phyloP scores from a whole-genome alignment of 1,140 invertebrate genomes.

The Ladona fulva region DNA sequence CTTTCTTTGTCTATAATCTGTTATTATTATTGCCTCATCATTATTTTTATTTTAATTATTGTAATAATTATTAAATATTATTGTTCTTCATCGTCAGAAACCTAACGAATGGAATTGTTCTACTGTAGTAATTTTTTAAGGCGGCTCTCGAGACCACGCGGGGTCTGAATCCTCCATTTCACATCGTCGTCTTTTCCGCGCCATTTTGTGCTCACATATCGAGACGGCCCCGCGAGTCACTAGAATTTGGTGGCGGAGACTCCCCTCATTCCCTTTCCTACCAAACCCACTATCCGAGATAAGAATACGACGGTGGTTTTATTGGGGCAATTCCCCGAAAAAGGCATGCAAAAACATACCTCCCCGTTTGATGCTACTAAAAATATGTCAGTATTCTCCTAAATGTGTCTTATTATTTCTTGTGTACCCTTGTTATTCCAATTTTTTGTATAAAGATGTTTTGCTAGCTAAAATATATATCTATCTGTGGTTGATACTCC shows the following conservation, averaged over 20 bases:
- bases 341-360: not conserved
- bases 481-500: not conserved
- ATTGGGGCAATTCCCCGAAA: not conserved
- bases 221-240: not conserved
- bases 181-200: not conserved
- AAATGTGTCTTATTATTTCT: constrained; percentile 1
- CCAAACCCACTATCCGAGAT: not conserved
- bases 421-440: constrained; percentile 5
- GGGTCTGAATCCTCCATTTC: not conserved
- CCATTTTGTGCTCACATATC: too few relatives aligned
- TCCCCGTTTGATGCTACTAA: constrained; percentile 1
- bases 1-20: not conserved
- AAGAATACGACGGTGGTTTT: too few relatives aligned
- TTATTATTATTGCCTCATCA: not conserved
- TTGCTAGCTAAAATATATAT: constrained; percentile 10
- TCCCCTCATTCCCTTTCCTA: not conserved
- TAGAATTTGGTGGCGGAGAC: not conserved
- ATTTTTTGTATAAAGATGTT: constrained; percentile 9
- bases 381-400: constrained; percentile 10
- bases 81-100: not conserved
- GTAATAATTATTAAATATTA: not conserved
- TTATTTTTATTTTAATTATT: not conserved
- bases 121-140: not conserved
- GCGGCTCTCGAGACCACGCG: not conserved
- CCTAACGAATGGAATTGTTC: not conserved